Base-by-base conservation (phyloP, 2,797 vertebrate species). In the Gouania willdenowi region DNA sequence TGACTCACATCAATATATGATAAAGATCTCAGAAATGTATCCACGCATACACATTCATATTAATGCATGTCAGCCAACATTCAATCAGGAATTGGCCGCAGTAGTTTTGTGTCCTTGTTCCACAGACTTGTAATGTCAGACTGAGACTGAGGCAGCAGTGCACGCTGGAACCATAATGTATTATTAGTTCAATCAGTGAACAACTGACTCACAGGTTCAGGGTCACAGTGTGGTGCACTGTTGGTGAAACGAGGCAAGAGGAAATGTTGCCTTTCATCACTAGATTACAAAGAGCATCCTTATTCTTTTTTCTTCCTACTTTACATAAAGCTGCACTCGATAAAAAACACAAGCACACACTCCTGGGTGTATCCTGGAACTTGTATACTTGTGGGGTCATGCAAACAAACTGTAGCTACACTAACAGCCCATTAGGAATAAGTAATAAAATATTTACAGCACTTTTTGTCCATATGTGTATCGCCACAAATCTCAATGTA, bases 161-260 rank as follows among this genome's bases (percentile, higher is more conserved):
- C n/a, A 24, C 26, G 12, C 19, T 9, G 15, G 23, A 39, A 28
- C 8, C 1, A 12, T n/a, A 31, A 11, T 4, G 17, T 14, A 36
- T 50, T 25, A 59, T 69, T 37, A 58, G 65, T 64, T 56, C 30
- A 57, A 47, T 71, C 57, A 61, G 22, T 1, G 28, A 13, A 31
- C 43, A 44, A 15, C 4, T 22, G 24, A 12, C 26, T 40, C 25
- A 45, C 13, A 53, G 7, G 27, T 40, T 13, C 13, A 21, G 40
- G 37, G 63, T 36, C 26, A 41, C 22, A 30, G 27, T 25, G 4
- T n/a, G 13, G 39, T 34, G 44, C 26, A 14, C 6, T 25, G 40
- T 26, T 8, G 32, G 24, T 27, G 27, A 7, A 26, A 21, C 12
- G 8, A 8, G 23, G 5, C 3, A 1, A 41, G 53, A 39, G 23